These are phyloP conservation scores for Staurois parvus DNA, from an alignment of 2,797 vertebrate species.

Conservation along the genomic window DNA sequence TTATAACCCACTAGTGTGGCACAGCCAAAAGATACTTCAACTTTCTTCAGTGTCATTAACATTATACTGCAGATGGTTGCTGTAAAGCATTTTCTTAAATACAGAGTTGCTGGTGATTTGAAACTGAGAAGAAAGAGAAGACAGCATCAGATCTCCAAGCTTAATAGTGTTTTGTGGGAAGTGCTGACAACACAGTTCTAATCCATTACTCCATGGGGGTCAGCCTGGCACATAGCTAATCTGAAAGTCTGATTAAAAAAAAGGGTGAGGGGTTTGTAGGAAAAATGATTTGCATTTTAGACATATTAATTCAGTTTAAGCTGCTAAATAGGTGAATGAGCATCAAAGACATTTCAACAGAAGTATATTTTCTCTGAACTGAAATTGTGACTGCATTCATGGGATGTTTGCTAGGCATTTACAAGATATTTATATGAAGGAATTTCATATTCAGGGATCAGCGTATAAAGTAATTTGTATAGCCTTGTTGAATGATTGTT, in stretches of 20 bases:
- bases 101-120: slow-evolving; percentile 51
- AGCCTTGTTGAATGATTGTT: too few relatives aligned
- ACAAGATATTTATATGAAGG: background rate
- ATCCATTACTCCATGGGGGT: slow-evolving; percentile 47
- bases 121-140: slow-evolving; percentile 63
- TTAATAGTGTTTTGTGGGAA: slow-evolving; percentile 30
- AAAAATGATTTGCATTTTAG: background rate
- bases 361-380: background rate
- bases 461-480: background rate
- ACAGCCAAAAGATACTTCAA: slow-evolving; percentile 2
- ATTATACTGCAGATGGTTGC: slow-evolving; percentile 31
- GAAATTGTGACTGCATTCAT: background rate
- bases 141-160: slow-evolving; percentile 21
- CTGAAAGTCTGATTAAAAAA: slow-evolving; percentile 32
- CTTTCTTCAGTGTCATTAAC: slow-evolving; percentile 3
- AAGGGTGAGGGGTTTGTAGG: background rate
- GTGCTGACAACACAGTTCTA: slow-evolving; percentile 37
- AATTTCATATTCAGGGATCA: background rate
- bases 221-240: slow-evolving; percentile 21
- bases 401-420: background rate
- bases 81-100: slow-evolving; percentile 28
- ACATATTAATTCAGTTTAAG: background rate
- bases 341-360: background rate
- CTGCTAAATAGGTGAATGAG: background rate
- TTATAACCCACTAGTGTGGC: background rate